These are phyloP conservation scores for Cydia splendana DNA, from an alignment of 1,140 invertebrate genomes.

Conservation along the genomic window DNA sequence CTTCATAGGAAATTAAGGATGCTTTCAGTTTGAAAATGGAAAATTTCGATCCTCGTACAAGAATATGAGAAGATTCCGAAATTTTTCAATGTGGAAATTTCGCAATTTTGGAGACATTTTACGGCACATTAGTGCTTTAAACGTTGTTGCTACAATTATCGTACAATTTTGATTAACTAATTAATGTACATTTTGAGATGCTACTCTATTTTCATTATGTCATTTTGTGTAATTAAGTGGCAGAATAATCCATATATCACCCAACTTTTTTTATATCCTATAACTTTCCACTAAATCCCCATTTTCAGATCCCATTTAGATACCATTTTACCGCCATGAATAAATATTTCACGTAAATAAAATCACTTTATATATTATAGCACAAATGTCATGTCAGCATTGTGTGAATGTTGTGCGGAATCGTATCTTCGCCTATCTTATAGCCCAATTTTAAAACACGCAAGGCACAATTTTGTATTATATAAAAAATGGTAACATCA, in stretches of 20 bases:
- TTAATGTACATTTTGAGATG: too few relatives aligned
- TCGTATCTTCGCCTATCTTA: not conserved
- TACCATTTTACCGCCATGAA: not conserved
- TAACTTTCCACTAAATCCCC: conserved; percentile 55
- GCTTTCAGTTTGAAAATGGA: too few relatives aligned
- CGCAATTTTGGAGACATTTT: too few relatives aligned
- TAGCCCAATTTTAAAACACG: not conserved
- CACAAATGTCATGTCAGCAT: conserved; percentile 6
- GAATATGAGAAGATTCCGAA: too few relatives aligned
- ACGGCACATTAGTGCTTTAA: too few relatives aligned
- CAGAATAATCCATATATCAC: not conserved
- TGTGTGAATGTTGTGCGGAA: not conserved
- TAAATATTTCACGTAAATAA: not conserved
- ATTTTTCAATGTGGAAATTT: too few relatives aligned
- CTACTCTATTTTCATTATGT: not conserved
- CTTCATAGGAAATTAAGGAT: too few relatives aligned
- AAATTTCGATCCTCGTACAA: too few relatives aligned
- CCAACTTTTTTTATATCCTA: not conserved
- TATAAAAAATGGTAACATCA: not conserved
- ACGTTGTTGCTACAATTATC: too few relatives aligned
- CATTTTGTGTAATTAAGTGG: not conserved
- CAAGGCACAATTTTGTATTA: not conserved
- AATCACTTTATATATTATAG: not conserved
- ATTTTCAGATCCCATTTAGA: conserved; percentile 46
- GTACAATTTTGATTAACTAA: too few relatives aligned